Evolutionary conservation across 2,113 vertebrate species (phyloP), one percentile per base, ranked within the genome.

Genomic region (Opisthocomus hoazin): DNA sequence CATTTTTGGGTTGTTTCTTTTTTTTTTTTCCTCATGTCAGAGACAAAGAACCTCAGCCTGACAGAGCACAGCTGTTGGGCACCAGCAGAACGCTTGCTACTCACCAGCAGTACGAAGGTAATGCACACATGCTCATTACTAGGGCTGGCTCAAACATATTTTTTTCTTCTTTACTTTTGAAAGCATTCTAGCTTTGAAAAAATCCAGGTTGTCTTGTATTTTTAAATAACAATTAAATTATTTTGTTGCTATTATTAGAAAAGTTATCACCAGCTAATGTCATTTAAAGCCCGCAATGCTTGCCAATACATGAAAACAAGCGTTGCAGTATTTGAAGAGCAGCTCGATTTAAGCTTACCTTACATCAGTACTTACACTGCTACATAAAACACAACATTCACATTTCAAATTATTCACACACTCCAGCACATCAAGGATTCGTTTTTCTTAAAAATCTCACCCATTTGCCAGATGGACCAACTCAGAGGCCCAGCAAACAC

Each of bases 51-150:
- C 74, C 84, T 75, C 10, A 3, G 69, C 81, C 73, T 94, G 94
- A 96, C 61, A 60, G 56, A 87, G 57, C 48, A 43, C 93, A 96
- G 94, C 95, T 96, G 96, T 43, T 56, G 7, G 21, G 43, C 51
- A 34, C 46, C 1, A 23, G 66, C 37, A 60, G 71, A 57, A 36
- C 2, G 15, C 56, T 46, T 84, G 60, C 80, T 89, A 1, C 87
- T 84, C 91, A 75, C 37, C 61, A 91, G 80, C 36, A 30, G 8
- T 0, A 74, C 7, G 37, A 82, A 87, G 73, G 34, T n/a, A n/a
- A n/a, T 74, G 29, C 56, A 78, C 84, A 91, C 87, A 81, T 11
- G 37, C 14, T 74, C 14, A 1, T 64, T 83, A 48, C 57, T 51
- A 58, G 15, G 32, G 84, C 18, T 34, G 20, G n/a, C 39, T 91